Conservation (phyloP, 2,113 vertebrate genomes). For the Cromileptes altivelis region DNA sequence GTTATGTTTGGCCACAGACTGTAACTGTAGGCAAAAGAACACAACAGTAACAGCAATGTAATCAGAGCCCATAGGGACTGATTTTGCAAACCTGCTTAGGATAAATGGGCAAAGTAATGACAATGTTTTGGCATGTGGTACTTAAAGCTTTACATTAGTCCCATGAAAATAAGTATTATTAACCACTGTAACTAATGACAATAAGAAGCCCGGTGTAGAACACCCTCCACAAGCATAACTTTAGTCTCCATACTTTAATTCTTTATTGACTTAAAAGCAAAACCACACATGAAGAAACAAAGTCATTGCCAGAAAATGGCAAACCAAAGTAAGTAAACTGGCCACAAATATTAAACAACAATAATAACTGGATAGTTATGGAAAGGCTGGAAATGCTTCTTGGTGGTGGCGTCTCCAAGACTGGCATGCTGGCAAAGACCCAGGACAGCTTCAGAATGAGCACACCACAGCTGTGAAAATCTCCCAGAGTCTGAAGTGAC, state of each 20-base stretch:
- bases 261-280: not conserved
- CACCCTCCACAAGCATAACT: too few relatives aligned
- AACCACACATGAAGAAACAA: not conserved
- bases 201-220: not conserved
- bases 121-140: not conserved
- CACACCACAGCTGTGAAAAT: not conserved
- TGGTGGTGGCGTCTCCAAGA: not conserved
- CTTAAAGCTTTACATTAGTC: not conserved
- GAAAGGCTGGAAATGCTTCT: not conserved
- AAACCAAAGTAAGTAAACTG: too few relatives aligned
- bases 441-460: not conserved
- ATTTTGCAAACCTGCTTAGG: not conserved
- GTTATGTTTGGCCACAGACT: not conserved
- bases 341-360: too few relatives aligned
- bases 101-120: not conserved
- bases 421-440: not conserved
- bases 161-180: too few relatives aligned
- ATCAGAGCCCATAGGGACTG: not conserved
- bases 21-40: not conserved
- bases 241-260: not conserved
- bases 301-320: too few relatives aligned
- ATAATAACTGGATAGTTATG: too few relatives aligned
- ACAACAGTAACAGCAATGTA: not conserved
- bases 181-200: too few relatives aligned
- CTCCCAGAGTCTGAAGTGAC: not conserved